phyloP scores from a whole-genome alignment of 92 coral and sea anemone species.

The Umimayanthus kanabou region DNA sequence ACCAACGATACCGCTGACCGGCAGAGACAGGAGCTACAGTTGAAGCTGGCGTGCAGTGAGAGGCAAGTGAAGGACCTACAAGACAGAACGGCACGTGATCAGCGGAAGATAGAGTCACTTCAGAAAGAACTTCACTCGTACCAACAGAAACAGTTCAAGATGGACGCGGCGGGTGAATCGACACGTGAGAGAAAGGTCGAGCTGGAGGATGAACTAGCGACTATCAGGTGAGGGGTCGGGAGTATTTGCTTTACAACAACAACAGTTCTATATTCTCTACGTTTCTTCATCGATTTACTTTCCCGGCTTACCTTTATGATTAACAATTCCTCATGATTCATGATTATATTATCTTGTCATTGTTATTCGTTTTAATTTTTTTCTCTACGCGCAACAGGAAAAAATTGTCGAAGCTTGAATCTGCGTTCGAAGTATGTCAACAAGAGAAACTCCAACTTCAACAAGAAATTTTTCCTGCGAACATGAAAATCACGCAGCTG shows the following conservation, averaged over 20 bases:
- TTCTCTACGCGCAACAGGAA: conserved; percentile 11
- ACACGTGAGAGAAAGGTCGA: conserved; percentile 60
- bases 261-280: no score
- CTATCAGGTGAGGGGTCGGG: conserved; percentile 11
- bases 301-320: not conserved
- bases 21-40: conserved; percentile 60
- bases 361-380: not conserved
- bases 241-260: not conserved
- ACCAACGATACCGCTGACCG: conserved; percentile 60
- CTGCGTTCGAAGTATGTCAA: conserved; percentile 78
- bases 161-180: conserved; percentile 65
- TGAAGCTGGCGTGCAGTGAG: conserved; percentile 67
- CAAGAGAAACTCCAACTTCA: conserved; percentile 83
- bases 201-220: conserved; percentile 74
- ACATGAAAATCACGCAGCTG: conserved; percentile 76
- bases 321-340: not conserved
- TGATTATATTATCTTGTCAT: not conserved
- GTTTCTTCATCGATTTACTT: no score
- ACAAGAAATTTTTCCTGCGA: conserved; percentile 79
- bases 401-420: conserved; percentile 74
- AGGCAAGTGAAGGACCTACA: conserved; percentile 66
- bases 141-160: conserved; percentile 56
- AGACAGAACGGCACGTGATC: conserved; percentile 61
- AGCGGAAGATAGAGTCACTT: conserved; percentile 62
- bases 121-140: conserved; percentile 70